These are phyloP conservation scores for Diarsia brunnea DNA, from an alignment of 2,888 invertebrate species.

Conservation along the genomic window DNA sequence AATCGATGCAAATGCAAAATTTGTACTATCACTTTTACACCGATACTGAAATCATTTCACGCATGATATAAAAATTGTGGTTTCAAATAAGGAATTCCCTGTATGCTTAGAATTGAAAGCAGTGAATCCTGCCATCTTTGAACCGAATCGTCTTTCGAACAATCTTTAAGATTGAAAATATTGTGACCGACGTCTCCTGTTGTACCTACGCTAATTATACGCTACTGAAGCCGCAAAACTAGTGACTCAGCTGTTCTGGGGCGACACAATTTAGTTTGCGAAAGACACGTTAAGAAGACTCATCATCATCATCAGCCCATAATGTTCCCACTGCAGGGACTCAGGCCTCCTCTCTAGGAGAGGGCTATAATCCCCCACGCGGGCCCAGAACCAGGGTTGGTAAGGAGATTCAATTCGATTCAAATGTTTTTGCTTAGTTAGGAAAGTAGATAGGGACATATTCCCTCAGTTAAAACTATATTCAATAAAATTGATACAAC, in stretches of 20 bases:
- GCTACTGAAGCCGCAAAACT: too few species aligned
- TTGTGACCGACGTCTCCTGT: neutral
- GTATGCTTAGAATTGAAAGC: conserved; percentile 20
- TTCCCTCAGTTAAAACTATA: neutral
- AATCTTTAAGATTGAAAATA: neutral
- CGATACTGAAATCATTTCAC: conserved; percentile 47
- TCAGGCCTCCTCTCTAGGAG: too few species aligned
- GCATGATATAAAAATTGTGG: conserved; percentile 15
- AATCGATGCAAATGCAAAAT: conserved; percentile 40
- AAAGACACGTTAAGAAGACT: neutral
- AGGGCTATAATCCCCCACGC: too few species aligned
- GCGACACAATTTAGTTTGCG: neutral
- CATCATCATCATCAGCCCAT: too few species aligned
- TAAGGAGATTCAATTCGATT: neutral
- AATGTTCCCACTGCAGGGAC: too few species aligned
- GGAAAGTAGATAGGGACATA: neutral
- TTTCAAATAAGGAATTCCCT: conserved; percentile 25
- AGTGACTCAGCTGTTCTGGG: too few species aligned
- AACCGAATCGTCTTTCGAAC: conserved; percentile 10
- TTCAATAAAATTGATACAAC: conserved; percentile 5
- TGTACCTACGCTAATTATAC: too few species aligned
- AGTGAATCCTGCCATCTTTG: neutral
- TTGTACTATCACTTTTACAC: conserved; percentile 39
- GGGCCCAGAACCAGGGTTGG: too few species aligned
- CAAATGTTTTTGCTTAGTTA: neutral